Conservation (phyloP, 2,113 vertebrate species). For the Corythaixoides concolor region DNA sequence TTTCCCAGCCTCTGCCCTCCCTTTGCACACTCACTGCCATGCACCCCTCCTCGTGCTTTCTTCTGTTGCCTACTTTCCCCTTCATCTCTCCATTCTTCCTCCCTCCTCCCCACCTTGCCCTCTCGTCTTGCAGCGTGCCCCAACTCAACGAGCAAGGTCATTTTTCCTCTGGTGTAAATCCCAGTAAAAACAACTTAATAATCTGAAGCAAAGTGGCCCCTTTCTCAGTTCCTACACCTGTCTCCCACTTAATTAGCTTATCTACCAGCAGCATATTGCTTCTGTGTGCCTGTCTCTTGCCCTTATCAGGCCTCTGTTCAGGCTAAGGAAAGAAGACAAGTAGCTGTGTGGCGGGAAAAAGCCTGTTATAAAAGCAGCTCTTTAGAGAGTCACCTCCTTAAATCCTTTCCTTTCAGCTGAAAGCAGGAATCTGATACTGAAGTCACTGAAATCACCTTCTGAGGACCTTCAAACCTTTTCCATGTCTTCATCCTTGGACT, state of each 20-base stretch:
- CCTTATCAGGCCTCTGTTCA: constrained; percentile 50
- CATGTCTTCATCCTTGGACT: neutral
- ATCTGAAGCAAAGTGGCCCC: constrained; percentile 13
- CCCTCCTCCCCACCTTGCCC: neutral
- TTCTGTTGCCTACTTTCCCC: neutral
- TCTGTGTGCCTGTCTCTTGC: constrained; percentile 38
- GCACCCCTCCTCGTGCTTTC: accelerated
- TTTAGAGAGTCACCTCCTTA: constrained; percentile 53
- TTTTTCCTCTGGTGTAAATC: constrained; percentile 35
- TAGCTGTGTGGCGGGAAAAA: constrained; percentile 55
- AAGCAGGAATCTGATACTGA: constrained; percentile 20
- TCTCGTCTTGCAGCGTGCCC: neutral
- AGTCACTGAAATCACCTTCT: neutral
- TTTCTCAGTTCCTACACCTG: constrained; percentile 41
- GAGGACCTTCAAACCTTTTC: constrained; percentile 31
- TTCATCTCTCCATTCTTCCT: neutral
- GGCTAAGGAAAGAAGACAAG: constrained; percentile 65
- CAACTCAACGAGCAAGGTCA: neutral
- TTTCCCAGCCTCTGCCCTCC: neutral
- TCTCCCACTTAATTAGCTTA: constrained; percentile 53
- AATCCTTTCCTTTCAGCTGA: constrained; percentile 55
- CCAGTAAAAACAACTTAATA: constrained; percentile 27
- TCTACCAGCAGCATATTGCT: constrained; percentile 47
- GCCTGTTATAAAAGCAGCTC: constrained; percentile 57
- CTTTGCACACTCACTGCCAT: neutral